Conservation (phyloP, 2,797 vertebrate genomes). For the Tamandua tetradactyla region DNA sequence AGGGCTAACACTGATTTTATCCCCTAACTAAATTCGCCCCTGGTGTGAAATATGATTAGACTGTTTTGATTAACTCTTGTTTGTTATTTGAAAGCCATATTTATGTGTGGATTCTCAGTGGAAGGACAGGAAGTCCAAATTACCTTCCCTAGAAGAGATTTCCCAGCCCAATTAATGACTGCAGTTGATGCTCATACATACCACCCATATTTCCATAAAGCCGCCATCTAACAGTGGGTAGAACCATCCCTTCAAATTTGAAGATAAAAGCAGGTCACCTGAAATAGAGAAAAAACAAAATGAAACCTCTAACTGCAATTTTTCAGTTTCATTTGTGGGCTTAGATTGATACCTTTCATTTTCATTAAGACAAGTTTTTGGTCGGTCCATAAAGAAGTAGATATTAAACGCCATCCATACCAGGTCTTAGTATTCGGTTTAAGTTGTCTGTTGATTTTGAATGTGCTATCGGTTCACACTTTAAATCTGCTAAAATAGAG, state of each 20-base stretch:
- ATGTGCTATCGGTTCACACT: background rate
- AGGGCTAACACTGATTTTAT: background rate
- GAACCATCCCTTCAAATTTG: background rate
- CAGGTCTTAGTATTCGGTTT: background rate
- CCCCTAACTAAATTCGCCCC: background rate
- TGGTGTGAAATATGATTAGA: background rate
- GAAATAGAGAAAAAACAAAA: conserved; percentile 13
- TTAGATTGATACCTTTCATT: background rate
- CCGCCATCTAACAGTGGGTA: background rate
- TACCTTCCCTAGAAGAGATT: background rate
- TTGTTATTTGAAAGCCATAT: background rate
- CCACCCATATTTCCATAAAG: background rate
- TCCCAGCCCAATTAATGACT: background rate
- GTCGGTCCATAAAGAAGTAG: background rate
- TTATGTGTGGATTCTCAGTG: background rate
- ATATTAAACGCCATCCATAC: background rate
- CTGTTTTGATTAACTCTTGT: conserved; percentile 22
- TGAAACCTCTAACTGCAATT: background rate
- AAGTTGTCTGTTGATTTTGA: background rate
- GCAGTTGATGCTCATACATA: background rate
- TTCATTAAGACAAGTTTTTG: conserved; percentile 33
- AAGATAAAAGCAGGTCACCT: conserved; percentile 36
- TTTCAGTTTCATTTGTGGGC: conserved; percentile 1
- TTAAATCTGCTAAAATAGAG: conserved; percentile 5
- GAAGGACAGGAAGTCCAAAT: background rate